These are phyloP conservation scores for Scaptomyza polygonia DNA, from an alignment of 2,888 invertebrate species.

Conservation along the genomic window DNA sequence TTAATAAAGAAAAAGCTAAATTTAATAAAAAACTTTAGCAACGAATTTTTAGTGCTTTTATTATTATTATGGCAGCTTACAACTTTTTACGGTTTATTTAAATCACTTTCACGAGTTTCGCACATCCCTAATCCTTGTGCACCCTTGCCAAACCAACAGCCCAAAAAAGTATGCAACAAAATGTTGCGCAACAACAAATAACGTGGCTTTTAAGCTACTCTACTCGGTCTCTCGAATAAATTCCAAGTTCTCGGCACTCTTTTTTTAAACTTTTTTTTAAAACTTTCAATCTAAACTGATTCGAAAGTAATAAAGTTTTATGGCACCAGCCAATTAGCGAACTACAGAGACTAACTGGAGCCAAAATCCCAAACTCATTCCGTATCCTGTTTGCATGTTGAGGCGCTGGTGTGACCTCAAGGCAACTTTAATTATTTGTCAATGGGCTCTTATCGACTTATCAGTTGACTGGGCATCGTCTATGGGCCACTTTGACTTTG, in stretches of 20 bases:
- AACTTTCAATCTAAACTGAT: conserved; percentile 52
- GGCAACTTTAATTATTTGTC: conserved; percentile 40
- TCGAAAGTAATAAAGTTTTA: conserved; percentile 72
- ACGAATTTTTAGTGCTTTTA: not conserved
- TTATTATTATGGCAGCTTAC: not conserved
- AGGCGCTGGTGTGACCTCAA: conserved; percentile 25
- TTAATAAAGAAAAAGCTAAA: no score
- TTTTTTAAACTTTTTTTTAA: conserved; percentile 18
- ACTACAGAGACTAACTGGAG: conserved; percentile 51
- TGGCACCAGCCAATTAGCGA: conserved; percentile 72
- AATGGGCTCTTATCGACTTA: conserved; percentile 45
- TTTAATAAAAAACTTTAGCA: not conserved
- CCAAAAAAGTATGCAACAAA: conserved; percentile 39
- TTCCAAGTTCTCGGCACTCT: conserved; percentile 24
- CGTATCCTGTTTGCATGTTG: conserved; percentile 22
- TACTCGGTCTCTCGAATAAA: conserved; percentile 20
- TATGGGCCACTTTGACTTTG: conserved; percentile 28
- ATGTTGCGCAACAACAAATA: conserved; percentile 34
- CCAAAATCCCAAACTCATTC: conserved; percentile 23
- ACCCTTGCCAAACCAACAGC: not conserved
- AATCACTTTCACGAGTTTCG: not conserved
- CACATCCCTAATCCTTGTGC: conserved; percentile 12
- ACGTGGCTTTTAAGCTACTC: conserved; percentile 3
- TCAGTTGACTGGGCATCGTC: conserved; percentile 44
- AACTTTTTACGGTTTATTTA: not conserved